These are phyloP conservation scores for Motacilla alba DNA, from an alignment of 2,113 vertebrate genomes.

Conservation along the genomic window DNA sequence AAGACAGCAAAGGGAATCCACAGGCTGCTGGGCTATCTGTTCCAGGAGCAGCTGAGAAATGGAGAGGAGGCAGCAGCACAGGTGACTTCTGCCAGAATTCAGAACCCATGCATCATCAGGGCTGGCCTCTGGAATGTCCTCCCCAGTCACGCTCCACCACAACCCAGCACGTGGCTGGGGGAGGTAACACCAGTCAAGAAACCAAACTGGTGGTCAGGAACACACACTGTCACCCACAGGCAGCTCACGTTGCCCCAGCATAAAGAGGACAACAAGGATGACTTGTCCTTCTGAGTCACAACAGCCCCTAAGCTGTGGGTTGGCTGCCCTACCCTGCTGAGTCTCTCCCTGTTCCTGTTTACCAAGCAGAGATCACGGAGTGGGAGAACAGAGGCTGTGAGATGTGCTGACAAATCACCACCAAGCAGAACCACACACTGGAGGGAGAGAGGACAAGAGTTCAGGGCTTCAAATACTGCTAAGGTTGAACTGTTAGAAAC, in stretches of 20 bases:
- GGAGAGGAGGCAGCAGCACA: neutral
- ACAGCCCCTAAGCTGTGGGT: neutral
- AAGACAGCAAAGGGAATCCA: neutral
- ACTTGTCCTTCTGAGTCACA: conserved; percentile 11
- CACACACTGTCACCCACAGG: neutral
- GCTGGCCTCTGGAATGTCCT: neutral
- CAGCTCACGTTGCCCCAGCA: neutral
- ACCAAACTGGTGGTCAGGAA: neutral
- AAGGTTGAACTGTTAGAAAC: neutral
- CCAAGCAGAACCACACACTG: neutral
- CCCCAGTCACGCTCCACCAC: neutral
- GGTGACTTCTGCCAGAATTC: neutral
- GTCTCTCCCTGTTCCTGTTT: conserved; percentile 16
- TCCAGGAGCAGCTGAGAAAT: neutral
- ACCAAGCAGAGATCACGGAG: neutral
- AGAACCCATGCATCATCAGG: neutral
- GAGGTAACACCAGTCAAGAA: neutral
- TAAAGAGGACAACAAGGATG: neutral
- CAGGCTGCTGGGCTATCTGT: neutral
- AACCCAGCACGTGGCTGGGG: neutral
- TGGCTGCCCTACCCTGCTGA: conserved; percentile 6
- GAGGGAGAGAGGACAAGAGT: neutral
- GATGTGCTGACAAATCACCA: conserved; percentile 1
- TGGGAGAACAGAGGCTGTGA: neutral
- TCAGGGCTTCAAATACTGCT: neutral